Evolutionary conservation across 2,888 invertebrate genomes (phyloP).

Genomic region (Plagiodera versicolora): DNA sequence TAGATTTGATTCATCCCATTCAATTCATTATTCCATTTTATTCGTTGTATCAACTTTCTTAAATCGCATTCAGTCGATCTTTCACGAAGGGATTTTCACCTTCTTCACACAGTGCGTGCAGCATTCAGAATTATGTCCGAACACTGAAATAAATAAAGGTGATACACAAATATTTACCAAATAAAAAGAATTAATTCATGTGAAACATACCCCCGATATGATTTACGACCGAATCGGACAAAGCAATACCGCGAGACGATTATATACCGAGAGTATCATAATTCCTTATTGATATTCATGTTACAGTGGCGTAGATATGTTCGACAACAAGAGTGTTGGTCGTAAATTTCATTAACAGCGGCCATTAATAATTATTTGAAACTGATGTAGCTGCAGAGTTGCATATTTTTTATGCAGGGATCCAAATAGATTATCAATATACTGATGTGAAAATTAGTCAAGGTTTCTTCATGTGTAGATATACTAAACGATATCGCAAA

Average conservation of each 20-base stretch:
- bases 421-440: not conserved
- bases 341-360: constrained; percentile 5
- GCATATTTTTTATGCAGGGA: not conserved
- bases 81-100: not conserved
- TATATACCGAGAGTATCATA: constrained; percentile 50
- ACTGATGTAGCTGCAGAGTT: not conserved
- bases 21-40: not conserved
- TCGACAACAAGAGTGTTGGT: constrained; percentile 16
- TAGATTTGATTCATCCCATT: no score
- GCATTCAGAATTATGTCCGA: constrained; percentile 45
- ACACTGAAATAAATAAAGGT: constrained; percentile 51
- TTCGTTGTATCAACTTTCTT: no score
- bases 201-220: constrained; percentile 46
- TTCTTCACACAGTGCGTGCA: constrained; percentile 37
- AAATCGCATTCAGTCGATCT: not conserved
- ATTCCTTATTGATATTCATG: constrained; percentile 52
- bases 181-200: constrained; percentile 48
- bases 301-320: constrained; percentile 49
- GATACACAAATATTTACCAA: constrained; percentile 53
- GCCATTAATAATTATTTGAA: constrained; percentile 7
- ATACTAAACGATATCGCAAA: no score
- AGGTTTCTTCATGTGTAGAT: no score
- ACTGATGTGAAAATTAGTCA: not conserved
- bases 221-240: constrained; percentile 51
- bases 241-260: constrained; percentile 51